Evolutionary conservation across 2,888 invertebrate genomes (phyloP), one percentile per base, ranked within the genome.

Genomic region (Eretmocerus hayati): DNA sequence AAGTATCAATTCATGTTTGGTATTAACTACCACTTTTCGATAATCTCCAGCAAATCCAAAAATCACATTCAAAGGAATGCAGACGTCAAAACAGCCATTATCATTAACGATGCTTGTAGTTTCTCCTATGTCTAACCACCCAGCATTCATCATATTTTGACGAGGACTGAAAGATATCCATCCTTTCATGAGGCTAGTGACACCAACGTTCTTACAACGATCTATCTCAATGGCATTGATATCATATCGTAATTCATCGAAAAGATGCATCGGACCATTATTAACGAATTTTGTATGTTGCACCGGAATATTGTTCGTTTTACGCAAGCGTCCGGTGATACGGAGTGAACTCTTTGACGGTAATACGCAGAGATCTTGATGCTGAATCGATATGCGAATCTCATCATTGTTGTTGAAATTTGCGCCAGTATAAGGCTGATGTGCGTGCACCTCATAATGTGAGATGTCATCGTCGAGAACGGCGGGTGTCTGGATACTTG

Each of bases 1-100:
- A 33, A 33, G 48, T 53, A 57, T 52, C 35, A 56, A 42, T 47
- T 56, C 52, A 32, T 56, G 54, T 41, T 57, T 53, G 5, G 51
- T 48, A 41, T 49, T n/a, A n/a, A n/a, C n/a, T n/a, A n/a, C n/a
- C n/a, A n/a, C n/a, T 55, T 4, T 26, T 6, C 26, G 26, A 26
- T 26, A 26, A 26, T 26, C 26, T 26, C 11, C 11, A 54, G 33
- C 45, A 11, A 55, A 69, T 4, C 66, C 67, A 18, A 69, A 46
- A 15, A 69, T 19, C 46, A 57, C 54, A 48, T 60, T 62, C 23
- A 69, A 54, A 16, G 66, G 65, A 26, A 69, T 54, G 42, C 52
- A 62, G 49, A 62, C 57, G 55, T 62, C 56, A 49, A 64, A 64
- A 36, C 58, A 47, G 13, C 59, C 61, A 21, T 48, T 22, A 20